Base-by-base conservation (phyloP, 2,797 vertebrate species). In the Ataeniobius toweri region DNA sequence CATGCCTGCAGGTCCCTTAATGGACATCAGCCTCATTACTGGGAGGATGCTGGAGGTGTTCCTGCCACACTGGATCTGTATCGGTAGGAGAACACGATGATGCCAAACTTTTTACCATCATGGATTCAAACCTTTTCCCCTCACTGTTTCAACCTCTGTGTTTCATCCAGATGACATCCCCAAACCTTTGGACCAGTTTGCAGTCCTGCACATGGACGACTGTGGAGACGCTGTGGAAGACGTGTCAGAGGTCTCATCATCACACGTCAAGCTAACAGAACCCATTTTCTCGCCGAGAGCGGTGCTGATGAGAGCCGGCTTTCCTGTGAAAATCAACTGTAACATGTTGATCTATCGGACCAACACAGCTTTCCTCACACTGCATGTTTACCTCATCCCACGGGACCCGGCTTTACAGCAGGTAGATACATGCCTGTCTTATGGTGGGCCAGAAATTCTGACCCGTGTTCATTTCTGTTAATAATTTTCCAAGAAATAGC, bases 41-140 rank as follows among this genome's bases (percentile, higher is more conserved):
- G 82, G 82, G 48, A 68, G n/a, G 51, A 26, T 84, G 0, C 41
- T 28, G 16, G 74, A 82, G 56, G 77, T 75, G 0, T 2, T 81
- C 28, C 77, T 86, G 68, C 75, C 69, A 8, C 85, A 87, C 76
- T 86, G 79, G 79, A 65, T 86, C 74, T 79, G 77, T 70, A 79
- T 13, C 12, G 58, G 84, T 78, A 31, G 39, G 74, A 24, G 6
- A 41, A 44, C 41, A 31, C 6, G 24, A n/a, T 48, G 12, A 6
- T 53, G 3, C 7, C 51, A 53, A 10, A 16, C 3, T 7, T 41
- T 44, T 44, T 44, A 44, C 6, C 44, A 44, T 44, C 9, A 44
- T 44, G 44, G 18, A 44, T 24, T 14, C 65, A 68, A 9, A 39
- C 8, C 18, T 41, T 68, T 68, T 2, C 9, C 18, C 4, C 18